These are phyloP conservation scores for Biston betularia DNA, from an alignment of 2,888 invertebrate genomes.

Conservation along the genomic window DNA sequence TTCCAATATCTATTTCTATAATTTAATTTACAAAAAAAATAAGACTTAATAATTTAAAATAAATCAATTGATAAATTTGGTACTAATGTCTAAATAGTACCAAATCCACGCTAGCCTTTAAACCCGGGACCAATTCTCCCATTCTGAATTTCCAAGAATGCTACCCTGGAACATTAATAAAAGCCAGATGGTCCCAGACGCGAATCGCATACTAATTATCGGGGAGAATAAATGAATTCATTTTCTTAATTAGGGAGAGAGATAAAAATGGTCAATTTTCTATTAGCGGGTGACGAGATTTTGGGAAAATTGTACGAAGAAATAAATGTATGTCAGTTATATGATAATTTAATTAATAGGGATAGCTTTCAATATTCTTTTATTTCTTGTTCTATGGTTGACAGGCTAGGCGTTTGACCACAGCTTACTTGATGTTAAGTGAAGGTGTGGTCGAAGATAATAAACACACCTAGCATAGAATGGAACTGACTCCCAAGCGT, in stretches of 20 bases:
- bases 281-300: conserved; percentile 23
- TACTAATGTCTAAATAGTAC: neutral
- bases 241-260: conserved; percentile 61
- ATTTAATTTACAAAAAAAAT: too few species aligned
- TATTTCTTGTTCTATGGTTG: too few species aligned
- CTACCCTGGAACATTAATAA: conserved; percentile 62
- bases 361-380: too few species aligned
- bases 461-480: too few species aligned
- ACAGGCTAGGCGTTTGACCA: too few species aligned
- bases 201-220: conserved; percentile 76
- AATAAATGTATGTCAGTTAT: neutral
- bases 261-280: conserved; percentile 31
- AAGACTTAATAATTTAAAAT: too few species aligned
- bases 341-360: too few species aligned
- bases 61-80: neutral
- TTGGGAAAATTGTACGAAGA: neutral
- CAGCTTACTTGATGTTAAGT: too few species aligned
- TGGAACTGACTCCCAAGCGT: too few species aligned
- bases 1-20: too few species aligned
- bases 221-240: conserved; percentile 69
- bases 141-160: conserved; percentile 35
- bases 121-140: conserved; percentile 26
- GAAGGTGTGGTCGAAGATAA: too few species aligned
- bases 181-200: conserved; percentile 63
- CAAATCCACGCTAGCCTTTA: conserved; percentile 9